Percentiles rank a stretch among this genome's conserved stretches.
Conservation (phyloP, 2,113 vertebrate genomes). For the Percopsis transmontana region DNA sequence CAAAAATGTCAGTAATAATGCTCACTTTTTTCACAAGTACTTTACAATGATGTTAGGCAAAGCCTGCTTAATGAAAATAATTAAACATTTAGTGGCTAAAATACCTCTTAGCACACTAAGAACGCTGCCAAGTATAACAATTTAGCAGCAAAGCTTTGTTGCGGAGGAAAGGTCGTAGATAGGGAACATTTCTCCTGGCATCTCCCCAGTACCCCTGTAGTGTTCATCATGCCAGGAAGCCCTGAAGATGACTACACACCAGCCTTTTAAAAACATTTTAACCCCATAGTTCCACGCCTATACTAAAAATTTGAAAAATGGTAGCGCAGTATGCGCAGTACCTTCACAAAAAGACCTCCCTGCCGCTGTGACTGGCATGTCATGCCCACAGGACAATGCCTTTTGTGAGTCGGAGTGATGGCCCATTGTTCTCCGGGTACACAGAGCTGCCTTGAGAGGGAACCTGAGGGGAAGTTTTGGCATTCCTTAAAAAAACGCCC, state of each 20-base stretch:
- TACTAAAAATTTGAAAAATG: not conserved
- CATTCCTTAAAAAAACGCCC: slow-evolving; percentile 47
- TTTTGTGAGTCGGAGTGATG: slow-evolving; percentile 29
- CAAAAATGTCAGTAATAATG: slow-evolving; percentile 6
- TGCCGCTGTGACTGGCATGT: slow-evolving; percentile 33
- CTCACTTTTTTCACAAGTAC: slow-evolving; percentile 5
- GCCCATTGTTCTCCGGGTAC: slow-evolving; percentile 47
- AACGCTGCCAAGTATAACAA: slow-evolving; percentile 51
- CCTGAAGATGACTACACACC: slow-evolving; percentile 15
- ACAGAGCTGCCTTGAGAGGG: slow-evolving; percentile 43
- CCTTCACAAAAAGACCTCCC: slow-evolving; percentile 15
- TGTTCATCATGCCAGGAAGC: slow-evolving; percentile 45
- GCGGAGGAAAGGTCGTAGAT: slow-evolving; percentile 28
- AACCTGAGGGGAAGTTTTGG: slow-evolving; percentile 26
- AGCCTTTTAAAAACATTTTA: slow-evolving; percentile 15
- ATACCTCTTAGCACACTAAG: slow-evolving; percentile 47
- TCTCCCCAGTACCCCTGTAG: slow-evolving; percentile 46
- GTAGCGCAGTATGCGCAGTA: not conserved
- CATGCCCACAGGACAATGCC: slow-evolving; percentile 23
- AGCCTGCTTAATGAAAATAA: slow-evolving; percentile 51
- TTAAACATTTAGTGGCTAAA: slow-evolving; percentile 67
- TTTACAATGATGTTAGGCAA: slow-evolving; percentile 29
- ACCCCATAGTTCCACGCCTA: slow-evolving; percentile 8
- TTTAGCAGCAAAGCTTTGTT: slow-evolving; percentile 47
- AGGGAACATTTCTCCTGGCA: slow-evolving; percentile 54